Conservation (phyloP, 1,140 invertebrate genomes). For the Caerostris extrusa region DNA sequence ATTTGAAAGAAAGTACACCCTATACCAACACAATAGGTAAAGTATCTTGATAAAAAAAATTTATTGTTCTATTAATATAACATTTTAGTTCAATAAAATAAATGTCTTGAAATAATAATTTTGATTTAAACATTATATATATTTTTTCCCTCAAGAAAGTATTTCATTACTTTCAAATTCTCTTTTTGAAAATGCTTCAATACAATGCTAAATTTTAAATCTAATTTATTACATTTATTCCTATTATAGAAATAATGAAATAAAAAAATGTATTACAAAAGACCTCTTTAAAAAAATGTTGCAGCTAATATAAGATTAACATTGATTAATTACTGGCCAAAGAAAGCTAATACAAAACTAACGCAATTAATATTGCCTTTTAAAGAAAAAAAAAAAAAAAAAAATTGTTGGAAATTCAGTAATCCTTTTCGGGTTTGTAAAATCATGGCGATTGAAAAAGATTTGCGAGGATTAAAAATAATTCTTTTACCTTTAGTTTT, state of each 20-base stretch:
- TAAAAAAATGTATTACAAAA: background rate
- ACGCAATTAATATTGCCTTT: conserved; percentile 13
- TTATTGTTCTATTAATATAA: too few relatives aligned
- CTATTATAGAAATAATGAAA: background rate
- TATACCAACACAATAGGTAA: too few relatives aligned
- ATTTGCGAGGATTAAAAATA: conserved; percentile 20
- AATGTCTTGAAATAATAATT: too few relatives aligned
- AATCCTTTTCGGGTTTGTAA: conserved; percentile 36
- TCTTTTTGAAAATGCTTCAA: background rate
- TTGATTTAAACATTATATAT: too few relatives aligned
- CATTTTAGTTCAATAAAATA: too few relatives aligned
- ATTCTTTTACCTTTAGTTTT: conserved; percentile 19
- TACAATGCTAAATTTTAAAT: background rate
- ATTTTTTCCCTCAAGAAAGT: background rate
- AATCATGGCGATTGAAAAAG: conserved; percentile 6
- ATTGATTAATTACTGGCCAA: conserved; percentile 29
- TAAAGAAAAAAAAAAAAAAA: background rate
- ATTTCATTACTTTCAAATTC: background rate
- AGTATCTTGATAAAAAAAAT: too few relatives aligned
- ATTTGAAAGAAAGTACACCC: too few relatives aligned
- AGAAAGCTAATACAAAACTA: conserved; percentile 22
- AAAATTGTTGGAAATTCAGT: background rate
- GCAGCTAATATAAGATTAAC: conserved; percentile 36
- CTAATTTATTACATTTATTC: background rate
- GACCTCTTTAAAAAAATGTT: background rate